These are phyloP conservation scores for Lerista edwardsae DNA, from an alignment of 2,797 vertebrate species.

Conservation along the genomic window DNA sequence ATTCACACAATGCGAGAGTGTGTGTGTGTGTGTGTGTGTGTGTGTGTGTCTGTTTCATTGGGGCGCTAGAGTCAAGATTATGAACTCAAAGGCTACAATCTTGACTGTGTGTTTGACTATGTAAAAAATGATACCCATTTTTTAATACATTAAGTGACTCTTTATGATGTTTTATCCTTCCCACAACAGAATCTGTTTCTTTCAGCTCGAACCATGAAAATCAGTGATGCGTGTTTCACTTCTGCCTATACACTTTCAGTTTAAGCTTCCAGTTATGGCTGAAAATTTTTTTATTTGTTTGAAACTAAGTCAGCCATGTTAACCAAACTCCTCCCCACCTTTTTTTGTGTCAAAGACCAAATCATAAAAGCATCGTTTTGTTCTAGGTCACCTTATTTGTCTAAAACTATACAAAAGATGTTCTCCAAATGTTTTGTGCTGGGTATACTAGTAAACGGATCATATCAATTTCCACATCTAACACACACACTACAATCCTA, in stretches of 20 bases:
- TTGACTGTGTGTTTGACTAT: background rate
- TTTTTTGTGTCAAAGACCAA: too few relatives aligned
- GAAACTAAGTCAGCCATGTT: conserved; percentile 11
- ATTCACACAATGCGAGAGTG: background rate
- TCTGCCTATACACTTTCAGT: conserved; percentile 19
- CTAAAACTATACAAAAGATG: background rate
- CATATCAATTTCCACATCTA: background rate
- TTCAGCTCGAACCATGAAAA: conserved; percentile 14
- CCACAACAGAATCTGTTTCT: conserved; percentile 8
- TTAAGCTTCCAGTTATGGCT: conserved; percentile 15
- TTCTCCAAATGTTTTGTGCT: background rate
- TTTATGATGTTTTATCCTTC: conserved; percentile 21
- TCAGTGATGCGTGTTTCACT: conserved; percentile 16
- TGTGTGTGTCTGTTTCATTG: background rate
- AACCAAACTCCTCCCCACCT: background rate
- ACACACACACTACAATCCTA: background rate
- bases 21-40: background rate
- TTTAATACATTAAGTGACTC: background rate
- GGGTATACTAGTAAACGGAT: background rate
- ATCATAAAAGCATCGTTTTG: background rate
- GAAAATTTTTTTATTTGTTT: conserved; percentile 24
- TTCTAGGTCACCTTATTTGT: background rate
- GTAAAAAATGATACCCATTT: background rate
- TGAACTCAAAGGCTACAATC: background rate
- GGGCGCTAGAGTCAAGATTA: background rate